phyloP scores from a whole-genome alignment of 2,888 invertebrate species.

The Lithosia quadra region DNA sequence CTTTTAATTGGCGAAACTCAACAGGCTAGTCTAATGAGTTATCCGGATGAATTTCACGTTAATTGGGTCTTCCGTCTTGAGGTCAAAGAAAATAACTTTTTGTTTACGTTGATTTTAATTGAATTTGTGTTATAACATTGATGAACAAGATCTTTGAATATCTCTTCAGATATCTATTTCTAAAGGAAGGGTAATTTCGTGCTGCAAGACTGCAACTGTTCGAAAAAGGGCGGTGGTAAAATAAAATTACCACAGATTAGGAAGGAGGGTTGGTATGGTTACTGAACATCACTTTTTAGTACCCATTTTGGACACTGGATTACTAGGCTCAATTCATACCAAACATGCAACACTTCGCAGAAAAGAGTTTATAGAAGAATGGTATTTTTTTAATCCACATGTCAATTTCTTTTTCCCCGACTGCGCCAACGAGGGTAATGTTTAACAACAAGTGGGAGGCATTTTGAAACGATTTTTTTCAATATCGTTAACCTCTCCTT shows the following conservation, averaged over 20 bases:
- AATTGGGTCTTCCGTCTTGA: too few species aligned
- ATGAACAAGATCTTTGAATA: not conserved
- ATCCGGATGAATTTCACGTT: too few species aligned
- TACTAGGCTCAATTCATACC: not conserved
- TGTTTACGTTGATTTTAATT: not conserved
- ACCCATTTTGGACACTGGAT: not conserved
- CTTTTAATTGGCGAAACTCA: too few species aligned
- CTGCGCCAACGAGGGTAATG: too few species aligned
- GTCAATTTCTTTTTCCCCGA: too few species aligned
- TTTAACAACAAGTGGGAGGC: too few species aligned
- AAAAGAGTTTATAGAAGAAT: not conserved
- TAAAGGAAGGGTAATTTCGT: not conserved
- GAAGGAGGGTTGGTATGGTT: not conserved
- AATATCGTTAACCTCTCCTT: too few species aligned
- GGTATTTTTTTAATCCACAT: too few species aligned
- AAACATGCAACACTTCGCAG: not conserved
- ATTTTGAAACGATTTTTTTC: not conserved
- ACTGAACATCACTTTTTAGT: not conserved
- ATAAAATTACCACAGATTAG: too few species aligned
- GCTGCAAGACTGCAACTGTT: not conserved
- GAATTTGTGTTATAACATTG: not conserved
- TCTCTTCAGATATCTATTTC: not conserved
- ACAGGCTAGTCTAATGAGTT: too few species aligned
- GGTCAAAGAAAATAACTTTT: not conserved
- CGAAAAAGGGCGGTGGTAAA: not conserved